Evolutionary conservation across 2,888 invertebrate genomes (phyloP), one percentile per base, ranked within the genome.

Genomic region (Cantharis rustica): DNA sequence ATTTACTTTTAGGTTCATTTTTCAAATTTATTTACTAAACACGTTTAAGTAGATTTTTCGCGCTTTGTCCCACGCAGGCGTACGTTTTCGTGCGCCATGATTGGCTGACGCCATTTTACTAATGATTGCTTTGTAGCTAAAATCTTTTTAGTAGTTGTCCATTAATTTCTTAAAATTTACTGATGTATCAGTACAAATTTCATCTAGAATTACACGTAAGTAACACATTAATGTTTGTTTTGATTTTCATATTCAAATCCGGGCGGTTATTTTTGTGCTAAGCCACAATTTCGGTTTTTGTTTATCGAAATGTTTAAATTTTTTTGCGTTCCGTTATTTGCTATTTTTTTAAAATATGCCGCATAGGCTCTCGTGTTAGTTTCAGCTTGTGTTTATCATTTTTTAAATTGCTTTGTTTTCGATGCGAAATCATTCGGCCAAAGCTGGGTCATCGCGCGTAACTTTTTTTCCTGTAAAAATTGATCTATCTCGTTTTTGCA

Each of bases 61-160:
- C 16, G 20, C 16, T 17, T 64, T 3, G 64, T 9, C 68, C 27
- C 13, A 74, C 79, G 79, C 76, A 76, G 68, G 68, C 78, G 77
- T 70, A 64, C 47, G 63, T 16, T 64, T 69, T 75, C 78, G 68
- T 78, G 78, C 68, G 73, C 82, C 75, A 20, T 83, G 83, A 86
- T 86, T 86, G 86, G 86, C 80, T 81, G 86, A 83, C 86, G 86
- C 86, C 86, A 86, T 86, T 85, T 86, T 86, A 85, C 85, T 83
- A 85, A 85, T 84, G 85, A 85, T 86, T 85, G 84, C 84, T 85
- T 85, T 83, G 85, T 85, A 86, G 85, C 84, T 84, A 83, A 84
- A 84, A 84, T 83, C 84, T 84, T 82, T 85, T 86, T 86, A 85
- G 84, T 86, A 85, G 85, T 86, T 81, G 83, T 85, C 85, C 84